Evolutionary conservation across 2,888 invertebrate genomes (phyloP).

Genomic region (Lissonota sp.): DNA sequence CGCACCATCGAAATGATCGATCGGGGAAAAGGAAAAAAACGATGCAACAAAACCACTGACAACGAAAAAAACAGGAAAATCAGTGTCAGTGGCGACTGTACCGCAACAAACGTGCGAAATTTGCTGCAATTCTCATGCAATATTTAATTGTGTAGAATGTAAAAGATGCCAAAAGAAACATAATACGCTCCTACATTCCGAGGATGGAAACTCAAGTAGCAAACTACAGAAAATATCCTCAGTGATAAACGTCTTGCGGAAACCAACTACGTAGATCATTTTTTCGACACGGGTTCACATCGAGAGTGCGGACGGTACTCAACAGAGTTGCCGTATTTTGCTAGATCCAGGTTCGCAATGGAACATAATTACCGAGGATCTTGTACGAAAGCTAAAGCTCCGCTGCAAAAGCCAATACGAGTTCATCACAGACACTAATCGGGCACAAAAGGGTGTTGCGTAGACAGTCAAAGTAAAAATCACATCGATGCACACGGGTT

Average conservation of each 20-base stretch:
- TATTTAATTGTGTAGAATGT: slow-evolving; percentile 50
- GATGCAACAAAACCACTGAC: no score
- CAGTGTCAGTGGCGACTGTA: slow-evolving; percentile 27
- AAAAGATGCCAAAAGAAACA: slow-evolving; percentile 59
- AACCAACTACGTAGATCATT: slow-evolving; percentile 51
- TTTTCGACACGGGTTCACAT: slow-evolving; percentile 13
- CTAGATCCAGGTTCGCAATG: slow-evolving; percentile 59
- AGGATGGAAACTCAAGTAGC: background rate
- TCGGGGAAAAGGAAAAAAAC: no score
- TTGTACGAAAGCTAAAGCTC: slow-evolving; percentile 28
- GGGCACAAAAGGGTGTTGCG: slow-evolving; percentile 11
- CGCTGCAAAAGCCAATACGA: slow-evolving; percentile 8
- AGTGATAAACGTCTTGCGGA: slow-evolving; percentile 32
- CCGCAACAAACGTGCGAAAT: slow-evolving; percentile 29
- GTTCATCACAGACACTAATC: slow-evolving; percentile 35
- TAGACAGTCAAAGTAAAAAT: slow-evolving; percentile 1
- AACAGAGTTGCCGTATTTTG: slow-evolving; percentile 41
- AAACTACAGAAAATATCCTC: background rate
- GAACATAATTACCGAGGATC: slow-evolving; percentile 49
- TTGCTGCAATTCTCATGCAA: slow-evolving; percentile 43
- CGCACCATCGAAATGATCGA: no score
- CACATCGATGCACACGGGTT: slow-evolving; percentile 6
- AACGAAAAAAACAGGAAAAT: slow-evolving; percentile 25
- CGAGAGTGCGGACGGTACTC: slow-evolving; percentile 16
- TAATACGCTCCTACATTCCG: slow-evolving; percentile 13